These are phyloP conservation scores for Lepidochrysops patricia DNA, from an alignment of 2,888 invertebrate genomes.

Conservation along the genomic window DNA sequence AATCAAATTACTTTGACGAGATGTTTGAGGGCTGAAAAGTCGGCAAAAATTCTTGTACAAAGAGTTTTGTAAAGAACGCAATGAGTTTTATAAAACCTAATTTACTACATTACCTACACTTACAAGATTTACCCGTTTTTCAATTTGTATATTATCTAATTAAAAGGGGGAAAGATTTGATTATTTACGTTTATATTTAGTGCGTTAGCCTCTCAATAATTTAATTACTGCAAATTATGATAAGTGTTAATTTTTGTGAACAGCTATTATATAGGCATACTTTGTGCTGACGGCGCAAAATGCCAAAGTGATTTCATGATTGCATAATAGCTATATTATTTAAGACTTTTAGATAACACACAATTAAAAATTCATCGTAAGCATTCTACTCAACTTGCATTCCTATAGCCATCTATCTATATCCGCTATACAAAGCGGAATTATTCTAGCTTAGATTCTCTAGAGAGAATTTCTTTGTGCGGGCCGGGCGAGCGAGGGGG, in stretches of 20 bases:
- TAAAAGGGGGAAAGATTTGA: not conserved
- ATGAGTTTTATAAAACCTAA: conserved; percentile 54
- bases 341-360: not conserved
- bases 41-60: conserved; percentile 22
- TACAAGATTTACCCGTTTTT: conserved; percentile 38
- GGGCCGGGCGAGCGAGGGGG: conserved; percentile 31
- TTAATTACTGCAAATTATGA: not conserved
- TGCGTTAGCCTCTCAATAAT: too few relatives aligned
- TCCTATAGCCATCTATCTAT: not conserved
- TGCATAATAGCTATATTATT: too few relatives aligned
- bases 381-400: not conserved
- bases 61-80: conserved; percentile 45
- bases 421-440: conserved; percentile 2
- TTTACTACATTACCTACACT: conserved; percentile 64
- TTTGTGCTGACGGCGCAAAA: too few relatives aligned
- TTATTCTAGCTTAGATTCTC: conserved; percentile 12
- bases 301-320: too few relatives aligned
- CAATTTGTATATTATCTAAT: conserved; percentile 30
- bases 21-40: conserved; percentile 21
- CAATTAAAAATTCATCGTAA: not conserved
- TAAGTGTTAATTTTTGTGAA: too few relatives aligned
- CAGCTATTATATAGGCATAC: too few relatives aligned
- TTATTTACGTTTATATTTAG: too few relatives aligned
- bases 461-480: conserved; percentile 41
- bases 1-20: conserved; percentile 26